A percentile compares a stretch with the other conserved stretches of the same genome.
phyloP scores from a whole-genome alignment of 2,888 invertebrate species.

The Argyresthia albistria region DNA sequence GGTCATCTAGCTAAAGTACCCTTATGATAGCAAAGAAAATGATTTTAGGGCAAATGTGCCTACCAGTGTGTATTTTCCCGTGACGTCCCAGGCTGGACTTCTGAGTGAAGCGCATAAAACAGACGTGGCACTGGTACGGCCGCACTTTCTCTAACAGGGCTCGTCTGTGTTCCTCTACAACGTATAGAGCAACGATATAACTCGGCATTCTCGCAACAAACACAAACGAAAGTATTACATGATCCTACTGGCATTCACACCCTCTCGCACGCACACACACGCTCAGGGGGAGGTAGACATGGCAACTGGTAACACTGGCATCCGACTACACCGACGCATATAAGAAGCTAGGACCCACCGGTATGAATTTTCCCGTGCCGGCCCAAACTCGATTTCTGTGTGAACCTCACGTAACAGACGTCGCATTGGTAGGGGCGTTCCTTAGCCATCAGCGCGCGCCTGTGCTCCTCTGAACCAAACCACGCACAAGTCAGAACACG shows the following conservation, averaged over 20 bases:
- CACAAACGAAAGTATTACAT: background rate
- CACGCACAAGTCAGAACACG: slow-evolving; percentile 38
- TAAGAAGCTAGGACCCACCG: slow-evolving; percentile 48
- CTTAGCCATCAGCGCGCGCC: slow-evolving; percentile 60
- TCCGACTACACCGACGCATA: slow-evolving; percentile 31
- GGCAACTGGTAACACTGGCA: slow-evolving; percentile 13
- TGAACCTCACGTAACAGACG: slow-evolving; percentile 76
- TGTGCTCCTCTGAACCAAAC: slow-evolving; percentile 64
- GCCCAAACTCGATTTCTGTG: slow-evolving; percentile 78
- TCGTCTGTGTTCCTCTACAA: slow-evolving; percentile 74
- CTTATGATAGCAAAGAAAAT: slow-evolving; percentile 16
- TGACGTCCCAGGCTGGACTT: slow-evolving; percentile 83
- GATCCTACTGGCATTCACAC: slow-evolving; percentile 2
- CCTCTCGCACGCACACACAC: slow-evolving; percentile 51
- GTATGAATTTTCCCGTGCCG: slow-evolving; percentile 79
- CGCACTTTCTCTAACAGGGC: slow-evolving; percentile 74
- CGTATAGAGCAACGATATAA: slow-evolving; percentile 67
- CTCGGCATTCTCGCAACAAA: slow-evolving; percentile 44
- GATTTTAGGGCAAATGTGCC: slow-evolving; percentile 69
- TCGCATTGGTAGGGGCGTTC: slow-evolving; percentile 76
- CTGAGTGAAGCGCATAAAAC: slow-evolving; percentile 82
- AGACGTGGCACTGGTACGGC: slow-evolving; percentile 81
- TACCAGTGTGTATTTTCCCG: slow-evolving; percentile 80
- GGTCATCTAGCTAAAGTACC: no score
- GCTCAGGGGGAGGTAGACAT: slow-evolving; percentile 64